Conservation (phyloP, 2,888 invertebrate genomes). For the Cosmopolites sordidus region DNA sequence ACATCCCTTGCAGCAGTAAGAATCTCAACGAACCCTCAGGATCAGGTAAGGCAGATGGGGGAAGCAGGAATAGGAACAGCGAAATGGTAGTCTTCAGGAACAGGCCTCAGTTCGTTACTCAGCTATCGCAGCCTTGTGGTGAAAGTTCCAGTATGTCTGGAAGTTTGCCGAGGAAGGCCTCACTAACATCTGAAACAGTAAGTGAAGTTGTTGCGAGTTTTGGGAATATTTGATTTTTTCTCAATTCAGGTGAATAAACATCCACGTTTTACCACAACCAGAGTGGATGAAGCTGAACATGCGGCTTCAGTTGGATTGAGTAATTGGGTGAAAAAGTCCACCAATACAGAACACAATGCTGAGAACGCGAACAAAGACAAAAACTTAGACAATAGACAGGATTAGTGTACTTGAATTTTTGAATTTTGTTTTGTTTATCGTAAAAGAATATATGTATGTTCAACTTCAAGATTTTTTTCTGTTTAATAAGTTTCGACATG, state of each 20-base stretch:
- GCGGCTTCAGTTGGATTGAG: slow-evolving; percentile 36
- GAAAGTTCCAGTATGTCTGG: slow-evolving; percentile 20
- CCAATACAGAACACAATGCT: not conserved
- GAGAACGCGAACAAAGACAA: not conserved
- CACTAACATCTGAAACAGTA: slow-evolving; percentile 30
- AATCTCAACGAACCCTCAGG: slow-evolving; percentile 21
- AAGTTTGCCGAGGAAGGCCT: slow-evolving; percentile 34
- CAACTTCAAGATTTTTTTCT: too few relatives aligned
- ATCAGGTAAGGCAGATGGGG: slow-evolving; percentile 7
- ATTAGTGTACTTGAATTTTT: not conserved
- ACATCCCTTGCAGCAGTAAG: slow-evolving; percentile 33
- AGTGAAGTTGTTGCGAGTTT: slow-evolving; percentile 8
- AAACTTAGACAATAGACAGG: not conserved
- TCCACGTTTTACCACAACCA: slow-evolving; percentile 45
- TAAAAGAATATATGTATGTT: too few relatives aligned
- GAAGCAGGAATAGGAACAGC: slow-evolving; percentile 9
- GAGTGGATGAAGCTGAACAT: slow-evolving; percentile 46
- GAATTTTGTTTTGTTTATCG: too few relatives aligned
- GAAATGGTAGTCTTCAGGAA: slow-evolving; percentile 11
- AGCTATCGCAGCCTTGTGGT: slow-evolving; percentile 40
- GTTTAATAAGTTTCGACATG: not conserved
- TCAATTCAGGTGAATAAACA: slow-evolving; percentile 31
- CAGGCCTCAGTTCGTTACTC: slow-evolving; percentile 38
- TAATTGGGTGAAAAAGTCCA: not conserved
- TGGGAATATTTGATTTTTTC: not conserved